Base-by-base conservation (phyloP, 2,113 vertebrate genomes). In the Spilogale gracilis region DNA sequence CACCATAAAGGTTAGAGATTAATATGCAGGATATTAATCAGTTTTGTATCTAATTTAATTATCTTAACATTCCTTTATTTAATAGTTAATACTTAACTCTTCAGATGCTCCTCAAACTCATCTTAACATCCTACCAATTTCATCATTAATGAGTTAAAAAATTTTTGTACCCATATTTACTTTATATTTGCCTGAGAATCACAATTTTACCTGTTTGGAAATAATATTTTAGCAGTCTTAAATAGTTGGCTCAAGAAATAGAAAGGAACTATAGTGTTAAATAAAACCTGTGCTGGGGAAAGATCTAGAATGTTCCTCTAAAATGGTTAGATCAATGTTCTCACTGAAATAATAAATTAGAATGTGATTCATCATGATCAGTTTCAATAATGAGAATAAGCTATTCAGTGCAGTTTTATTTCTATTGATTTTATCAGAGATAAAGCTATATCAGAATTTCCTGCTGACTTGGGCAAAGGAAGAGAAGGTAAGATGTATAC, bases 321-420 rank as follows among this genome's bases (percentile, higher is more conserved):
- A 93, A 91, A 63, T 85, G 23, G 9, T 60, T 38, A 97, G 12
- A 67, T 82, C 38, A 87, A 23, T 73, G 20, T 79, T 95, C 3
- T 92, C 87, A 17, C 50, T 58, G 23, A 90, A 94, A 93, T 90
- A 94, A 92, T 83, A 8, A 91, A 67, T 92, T 38, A 74, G 43
- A 92, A 56, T 87, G 9, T 56, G 73, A 79, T 50, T 92, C 12
- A 32, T 27, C n/a, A 90, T 14, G 12, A 58, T 73, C 14, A 52
- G 1, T 81, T 83, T 92, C 32, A 81, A 63, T 45, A 95, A 38
- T 61, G 32, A 82, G 38, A 85, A 79, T 38, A 95, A 50, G 3
- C 38, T 63, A 61, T 81, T 65, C 58, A 71, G 12, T 80, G 11
- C 20, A 20, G 45, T 48, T 89, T 96, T 71, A 18, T 2, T 60